Base-by-base conservation (phyloP, 2,113 vertebrate species). In the Vicugna pacos region DNA sequence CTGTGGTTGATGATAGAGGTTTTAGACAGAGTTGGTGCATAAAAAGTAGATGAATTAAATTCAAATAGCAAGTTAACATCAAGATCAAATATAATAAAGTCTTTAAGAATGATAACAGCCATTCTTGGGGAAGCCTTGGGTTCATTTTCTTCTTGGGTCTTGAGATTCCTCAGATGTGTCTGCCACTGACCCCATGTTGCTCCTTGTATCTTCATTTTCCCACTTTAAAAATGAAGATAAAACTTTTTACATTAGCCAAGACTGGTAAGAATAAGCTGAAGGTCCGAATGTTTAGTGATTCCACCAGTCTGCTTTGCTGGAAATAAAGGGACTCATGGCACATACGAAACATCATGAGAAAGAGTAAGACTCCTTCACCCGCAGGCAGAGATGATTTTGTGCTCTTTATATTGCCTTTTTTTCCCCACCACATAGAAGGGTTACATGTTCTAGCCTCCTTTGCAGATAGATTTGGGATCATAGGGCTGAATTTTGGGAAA, bases 161-260 rank as follows among this genome's bases (percentile, higher is more conserved):
- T 67, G 20, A 50, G 9, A 19, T 86, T 56, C 42, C 20, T 77
- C 48, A 77, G 72, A 64, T 6, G 76, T 84, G 2, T 84, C 5
- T 91, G 64, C 35, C 5, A 22, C 35, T 91, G 85, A 89, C 26
- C 2, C 24, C 4, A 1, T 20, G 30, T 50, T 94, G 10, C 15
- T 88, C 56, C 35, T 15, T 88, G 35, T 75, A 67, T 93, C 42
- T 96, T 84, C 15, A 17, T 93, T 88, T 91, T 88, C 8, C 50
- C 12, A 42, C 7, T 70, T 62, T 87, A 83, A 64, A 87, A 83
- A 60, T 75, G 38, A 56, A 70, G 48, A 48, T n/a, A 65, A 95
- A 93, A 87, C 56, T 79, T 60, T 60, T 86, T 32, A 54, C 22
- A 54, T 56, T 58, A 93, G 28, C n/a, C 26, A 50, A 70, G n/a